Conservation (phyloP, 2,888 invertebrate species). For the Thereva nobilitata region DNA sequence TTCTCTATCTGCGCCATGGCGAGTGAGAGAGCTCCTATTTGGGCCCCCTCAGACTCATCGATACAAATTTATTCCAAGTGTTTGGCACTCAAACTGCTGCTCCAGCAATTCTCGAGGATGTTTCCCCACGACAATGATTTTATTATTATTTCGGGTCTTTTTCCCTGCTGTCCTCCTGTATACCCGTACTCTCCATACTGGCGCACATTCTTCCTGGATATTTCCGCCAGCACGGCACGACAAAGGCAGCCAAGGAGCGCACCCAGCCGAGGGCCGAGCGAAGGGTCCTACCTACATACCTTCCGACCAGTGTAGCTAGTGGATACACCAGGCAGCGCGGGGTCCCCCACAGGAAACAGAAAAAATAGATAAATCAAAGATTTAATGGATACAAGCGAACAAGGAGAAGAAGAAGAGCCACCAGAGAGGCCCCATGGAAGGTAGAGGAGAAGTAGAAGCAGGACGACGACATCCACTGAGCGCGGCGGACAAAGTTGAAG, state of each 20-base stretch:
- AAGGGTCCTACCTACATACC: too few relatives aligned
- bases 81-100: slow-evolving; percentile 32
- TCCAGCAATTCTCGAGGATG: slow-evolving; percentile 28
- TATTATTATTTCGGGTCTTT: slow-evolving; percentile 27
- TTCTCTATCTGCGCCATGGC: background rate
- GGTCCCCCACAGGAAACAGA: too few relatives aligned
- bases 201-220: slow-evolving; percentile 6
- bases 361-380: too few relatives aligned
- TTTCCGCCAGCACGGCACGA: slow-evolving; percentile 1
- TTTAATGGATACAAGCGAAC: too few relatives aligned
- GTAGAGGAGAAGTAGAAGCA: slow-evolving; percentile 18
- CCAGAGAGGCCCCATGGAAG: background rate
- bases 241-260: background rate
- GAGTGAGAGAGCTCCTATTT: background rate
- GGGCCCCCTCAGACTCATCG: slow-evolving; percentile 8
- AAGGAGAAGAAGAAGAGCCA: too few relatives aligned
- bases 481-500: background rate
- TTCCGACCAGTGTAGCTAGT: too few relatives aligned
- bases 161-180: background rate
- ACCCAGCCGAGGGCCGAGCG: too few relatives aligned
- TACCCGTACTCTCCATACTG: background rate
- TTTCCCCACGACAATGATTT: slow-evolving; percentile 30
- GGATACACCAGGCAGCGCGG: too few relatives aligned
- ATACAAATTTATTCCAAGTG: slow-evolving; percentile 30
- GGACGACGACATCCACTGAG: background rate